Evolutionary conservation across 2,797 vertebrate species (phyloP), one percentile per base, ranked within the genome.

Genomic region (Neosilurus hyrtlii): DNA sequence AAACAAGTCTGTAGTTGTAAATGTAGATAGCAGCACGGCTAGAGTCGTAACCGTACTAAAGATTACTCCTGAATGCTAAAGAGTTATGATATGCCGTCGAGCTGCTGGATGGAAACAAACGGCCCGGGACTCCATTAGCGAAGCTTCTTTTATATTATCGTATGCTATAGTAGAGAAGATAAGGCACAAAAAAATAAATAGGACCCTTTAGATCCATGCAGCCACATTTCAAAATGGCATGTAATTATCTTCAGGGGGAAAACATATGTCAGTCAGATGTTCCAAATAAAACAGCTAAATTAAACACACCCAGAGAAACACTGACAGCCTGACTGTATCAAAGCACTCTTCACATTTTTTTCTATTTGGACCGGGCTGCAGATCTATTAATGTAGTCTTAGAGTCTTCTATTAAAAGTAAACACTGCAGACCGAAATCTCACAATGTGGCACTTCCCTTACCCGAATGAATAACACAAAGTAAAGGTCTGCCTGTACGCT

Each of bases 211-310:
- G 20, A 68, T 18, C 54, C 24, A 56, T 70, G 72, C 57, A 54
- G 63, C 54, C 22, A 43, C 79, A 77, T 77, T 66, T 81, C 83
- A 63, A 49, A 37, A 68, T 54, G 83, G 49, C 83, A 77, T 81
- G 83, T 77, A 81, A 84, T 84, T 81, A 84, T 76, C 43, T 61
- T 73, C 11, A 3, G 18, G n/a, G 51, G 62, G 18, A 71, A 72
- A 72, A 78, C 63, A 52, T n/a, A 30, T 70, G 76, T 26, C 56
- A 63, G 43, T 24, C 59, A 26, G 49, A 12, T 0, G 18, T 35
- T 8, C 52, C 5, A 11, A 57, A 49, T 20, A 43, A 54, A 59
- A n/a, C 30, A 11, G 70, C 77, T 51, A 72, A 65, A 66, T 24
- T 84, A 65, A 80, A 80, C 35, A 8, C 14, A 22, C 22, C 20